Percentiles rank a stretch among this genome's conserved stretches.
Evolutionary conservation across 2,888 invertebrate genomes (phyloP).

Genomic region (Noctua comes): DNA sequence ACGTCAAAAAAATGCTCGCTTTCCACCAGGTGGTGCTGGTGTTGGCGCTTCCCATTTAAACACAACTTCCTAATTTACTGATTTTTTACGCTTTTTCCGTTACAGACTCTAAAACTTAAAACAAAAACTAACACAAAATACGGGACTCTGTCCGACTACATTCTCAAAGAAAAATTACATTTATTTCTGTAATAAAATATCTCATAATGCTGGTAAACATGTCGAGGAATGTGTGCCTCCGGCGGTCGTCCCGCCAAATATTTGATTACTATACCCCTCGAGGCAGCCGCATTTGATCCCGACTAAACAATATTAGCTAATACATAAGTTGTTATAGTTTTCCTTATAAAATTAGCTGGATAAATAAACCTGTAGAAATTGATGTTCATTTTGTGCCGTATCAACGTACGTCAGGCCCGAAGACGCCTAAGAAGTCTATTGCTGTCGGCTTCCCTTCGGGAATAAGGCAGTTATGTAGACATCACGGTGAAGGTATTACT

Average conservation of each 20-base stretch:
- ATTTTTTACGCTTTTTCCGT: neutral
- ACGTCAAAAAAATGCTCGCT: no score
- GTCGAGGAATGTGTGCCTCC: slow-evolving; percentile 58
- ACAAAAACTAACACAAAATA: slow-evolving; percentile 17
- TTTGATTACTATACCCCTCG: slow-evolving; percentile 69
- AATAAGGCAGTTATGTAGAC: no score
- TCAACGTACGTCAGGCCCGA: neutral
- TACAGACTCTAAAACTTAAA: neutral
- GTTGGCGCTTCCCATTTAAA: no score
- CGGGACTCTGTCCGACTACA: slow-evolving; percentile 12
- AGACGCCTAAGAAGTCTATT: no score
- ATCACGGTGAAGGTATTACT: neutral
- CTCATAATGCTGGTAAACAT: slow-evolving; percentile 58
- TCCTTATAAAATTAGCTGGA: slow-evolving; percentile 52
- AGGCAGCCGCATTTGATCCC: slow-evolving; percentile 63
- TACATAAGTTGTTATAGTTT: slow-evolving; percentile 59
- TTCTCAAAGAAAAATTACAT: slow-evolving; percentile 63
- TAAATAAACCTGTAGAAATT: slow-evolving; percentile 20
- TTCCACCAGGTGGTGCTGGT: no score
- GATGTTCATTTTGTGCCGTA: neutral
- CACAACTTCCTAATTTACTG: neutral
- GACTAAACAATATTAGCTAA: slow-evolving; percentile 69
- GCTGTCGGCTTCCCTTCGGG: no score
- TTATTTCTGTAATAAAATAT: slow-evolving; percentile 64
- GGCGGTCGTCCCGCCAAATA: slow-evolving; percentile 69